Conservation (phyloP, 2,888 invertebrate species). For the Pseudolycoriella hygida region DNA sequence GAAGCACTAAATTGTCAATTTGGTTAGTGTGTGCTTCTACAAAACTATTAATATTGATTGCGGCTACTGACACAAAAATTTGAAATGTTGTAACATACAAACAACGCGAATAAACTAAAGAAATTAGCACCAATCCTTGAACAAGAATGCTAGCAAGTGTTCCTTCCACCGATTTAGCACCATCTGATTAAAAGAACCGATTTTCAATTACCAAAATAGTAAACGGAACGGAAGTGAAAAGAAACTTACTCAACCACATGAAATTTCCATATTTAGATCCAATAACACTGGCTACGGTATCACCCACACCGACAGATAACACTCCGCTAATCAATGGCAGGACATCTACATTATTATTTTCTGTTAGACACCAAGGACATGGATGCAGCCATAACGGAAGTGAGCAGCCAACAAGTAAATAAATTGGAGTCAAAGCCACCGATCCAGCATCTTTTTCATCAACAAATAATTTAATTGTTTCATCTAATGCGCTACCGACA, state of each 20-base stretch:
- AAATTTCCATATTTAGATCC: constrained; percentile 62
- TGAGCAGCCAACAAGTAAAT: constrained; percentile 68
- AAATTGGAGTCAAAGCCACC: constrained; percentile 74
- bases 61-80: constrained; percentile 29
- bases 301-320: constrained; percentile 78
- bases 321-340: constrained; percentile 60
- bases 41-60: constrained; percentile 43
- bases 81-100: constrained; percentile 25
- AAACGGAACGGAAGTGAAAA: too few relatives aligned
- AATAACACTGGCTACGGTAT: constrained; percentile 74
- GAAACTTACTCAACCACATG: constrained; percentile 57
- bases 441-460: constrained; percentile 77
- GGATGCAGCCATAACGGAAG: constrained; percentile 63
- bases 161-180: constrained; percentile 67
- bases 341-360: constrained; percentile 30
- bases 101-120: constrained; percentile 29
- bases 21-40: constrained; percentile 80
- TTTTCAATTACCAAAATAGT: constrained; percentile 10
- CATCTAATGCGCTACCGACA: constrained; percentile 44
- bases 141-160: constrained; percentile 53
- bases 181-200: constrained; percentile 46
- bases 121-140: constrained; percentile 40
- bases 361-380: constrained; percentile 32
- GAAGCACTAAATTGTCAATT: constrained; percentile 79
- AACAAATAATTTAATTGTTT: constrained; percentile 54